Evolutionary conservation across 2,888 invertebrate genomes (phyloP).

Genomic region (Pimpla rufipes): DNA sequence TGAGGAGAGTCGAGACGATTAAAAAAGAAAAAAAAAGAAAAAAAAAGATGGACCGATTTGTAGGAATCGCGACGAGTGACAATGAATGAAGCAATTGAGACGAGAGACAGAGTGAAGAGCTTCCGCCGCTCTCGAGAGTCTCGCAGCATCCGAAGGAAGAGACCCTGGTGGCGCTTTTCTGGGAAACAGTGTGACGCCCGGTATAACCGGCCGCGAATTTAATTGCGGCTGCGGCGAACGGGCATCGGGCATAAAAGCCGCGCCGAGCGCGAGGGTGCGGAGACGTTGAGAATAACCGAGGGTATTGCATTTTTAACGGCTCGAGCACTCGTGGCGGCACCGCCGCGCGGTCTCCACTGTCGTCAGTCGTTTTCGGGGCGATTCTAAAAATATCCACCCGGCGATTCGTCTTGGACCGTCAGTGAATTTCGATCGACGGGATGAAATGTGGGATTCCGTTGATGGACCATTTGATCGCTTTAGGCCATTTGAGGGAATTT

Average conservation of each 20-base stretch:
- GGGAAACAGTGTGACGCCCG: constrained; percentile 11
- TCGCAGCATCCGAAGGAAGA: not conserved
- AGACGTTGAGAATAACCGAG: constrained; percentile 9
- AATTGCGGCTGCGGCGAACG: constrained; percentile 57
- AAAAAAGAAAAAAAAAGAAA: too few species aligned
- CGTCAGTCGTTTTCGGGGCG: not conserved
- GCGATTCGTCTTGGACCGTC: not conserved
- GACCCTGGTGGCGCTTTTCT: constrained; percentile 16
- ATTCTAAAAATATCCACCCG: not conserved
- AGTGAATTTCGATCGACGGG: not conserved
- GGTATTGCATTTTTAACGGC: constrained; percentile 53
- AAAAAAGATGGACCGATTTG: too few species aligned
- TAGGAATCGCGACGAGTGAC: not conserved
- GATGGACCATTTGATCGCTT: too few species aligned
- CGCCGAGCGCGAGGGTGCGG: constrained; percentile 30
- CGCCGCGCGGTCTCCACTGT: not conserved
- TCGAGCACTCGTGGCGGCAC: too few species aligned
- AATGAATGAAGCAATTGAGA: not conserved
- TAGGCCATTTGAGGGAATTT: too few species aligned
- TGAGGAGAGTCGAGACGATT: too few species aligned
- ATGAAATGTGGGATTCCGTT: not conserved
- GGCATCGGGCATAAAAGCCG: constrained; percentile 46
- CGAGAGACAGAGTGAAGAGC: constrained; percentile 7
- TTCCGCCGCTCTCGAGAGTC: constrained; percentile 8
- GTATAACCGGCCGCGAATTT: constrained; percentile 52